These are phyloP conservation scores for Clarias batrachus DNA, from an alignment of 2,113 vertebrate genomes.

Conservation along the genomic window DNA sequence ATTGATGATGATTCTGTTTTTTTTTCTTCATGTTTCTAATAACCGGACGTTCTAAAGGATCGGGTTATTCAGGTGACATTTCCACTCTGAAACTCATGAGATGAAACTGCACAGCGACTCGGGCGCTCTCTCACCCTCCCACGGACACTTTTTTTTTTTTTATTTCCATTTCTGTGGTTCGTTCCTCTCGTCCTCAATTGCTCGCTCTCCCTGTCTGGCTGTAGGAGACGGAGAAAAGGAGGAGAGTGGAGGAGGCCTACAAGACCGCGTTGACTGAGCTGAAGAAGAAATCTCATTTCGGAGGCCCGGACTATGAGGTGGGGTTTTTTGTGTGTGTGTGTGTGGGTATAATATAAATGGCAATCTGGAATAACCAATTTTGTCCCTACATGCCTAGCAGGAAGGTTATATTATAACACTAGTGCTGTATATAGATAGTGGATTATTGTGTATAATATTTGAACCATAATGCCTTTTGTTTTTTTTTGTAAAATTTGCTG, in stretches of 20 bases:
- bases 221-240: slow-evolving; percentile 89
- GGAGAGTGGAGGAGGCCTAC: slow-evolving; percentile 88
- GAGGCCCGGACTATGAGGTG: slow-evolving; percentile 97
- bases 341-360: background rate
- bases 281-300: slow-evolving; percentile 97
- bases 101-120: too few relatives aligned
- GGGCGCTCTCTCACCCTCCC: background rate
- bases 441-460: background rate
- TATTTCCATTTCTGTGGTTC: background rate
- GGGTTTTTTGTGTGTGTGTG: background rate
- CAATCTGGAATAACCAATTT: background rate
- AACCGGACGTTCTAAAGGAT: too few relatives aligned
- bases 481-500: background rate
- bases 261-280: slow-evolving; percentile 87
- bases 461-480: background rate
- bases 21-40: too few relatives aligned
- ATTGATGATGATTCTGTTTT: too few relatives aligned
- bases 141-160: background rate
- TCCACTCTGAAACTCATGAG: too few relatives aligned
- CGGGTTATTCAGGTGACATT: too few relatives aligned
- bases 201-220: background rate
- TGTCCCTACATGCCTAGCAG: background rate
- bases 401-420: background rate
- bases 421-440: background rate
- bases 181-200: slow-evolving; percentile 9